These are phyloP conservation scores for Cynaeus angustus DNA, from an alignment of 2,888 invertebrate genomes.

Conservation along the genomic window DNA sequence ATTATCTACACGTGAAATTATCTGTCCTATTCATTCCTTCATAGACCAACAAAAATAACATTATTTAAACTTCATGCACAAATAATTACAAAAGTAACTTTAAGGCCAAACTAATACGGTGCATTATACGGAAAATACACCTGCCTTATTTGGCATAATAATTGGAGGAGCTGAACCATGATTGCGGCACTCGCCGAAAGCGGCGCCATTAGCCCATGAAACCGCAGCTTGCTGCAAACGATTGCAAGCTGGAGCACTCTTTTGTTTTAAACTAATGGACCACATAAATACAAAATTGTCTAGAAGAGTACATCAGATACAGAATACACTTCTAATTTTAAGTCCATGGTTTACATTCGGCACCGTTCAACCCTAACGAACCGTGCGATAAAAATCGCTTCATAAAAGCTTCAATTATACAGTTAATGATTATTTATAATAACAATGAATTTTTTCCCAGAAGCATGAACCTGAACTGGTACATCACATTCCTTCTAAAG, in stretches of 20 bases:
- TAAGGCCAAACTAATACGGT: conserved; percentile 2
- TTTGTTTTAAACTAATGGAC: conserved; percentile 62
- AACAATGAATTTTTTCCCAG: background rate
- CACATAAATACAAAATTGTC: conserved; percentile 55
- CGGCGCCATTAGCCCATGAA: conserved; percentile 56
- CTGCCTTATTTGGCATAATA: conserved; percentile 20
- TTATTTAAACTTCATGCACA: background rate
- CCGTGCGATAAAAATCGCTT: conserved; percentile 13
- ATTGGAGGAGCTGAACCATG: conserved; percentile 49
- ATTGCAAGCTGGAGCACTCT: conserved; percentile 50
- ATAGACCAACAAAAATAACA: background rate
- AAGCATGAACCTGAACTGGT: background rate
- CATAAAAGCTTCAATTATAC: background rate
- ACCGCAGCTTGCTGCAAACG: conserved; percentile 57
- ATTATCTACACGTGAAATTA: no score
- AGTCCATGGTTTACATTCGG: background rate
- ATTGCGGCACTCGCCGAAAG: conserved; percentile 56
- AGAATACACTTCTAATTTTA: conserved; percentile 1
- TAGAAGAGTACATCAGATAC: conserved; percentile 40
- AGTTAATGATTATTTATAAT: conserved; percentile 4
- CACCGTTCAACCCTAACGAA: conserved; percentile 12
- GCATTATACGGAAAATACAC: conserved; percentile 7
- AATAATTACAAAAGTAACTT: conserved; percentile 1
- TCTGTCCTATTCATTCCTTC: background rate
- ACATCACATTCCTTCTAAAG: no score